Evolutionary conservation across 2,113 vertebrate species (phyloP), one percentile per base, ranked within the genome.

Genomic region (Monarcha castaneiventris): DNA sequence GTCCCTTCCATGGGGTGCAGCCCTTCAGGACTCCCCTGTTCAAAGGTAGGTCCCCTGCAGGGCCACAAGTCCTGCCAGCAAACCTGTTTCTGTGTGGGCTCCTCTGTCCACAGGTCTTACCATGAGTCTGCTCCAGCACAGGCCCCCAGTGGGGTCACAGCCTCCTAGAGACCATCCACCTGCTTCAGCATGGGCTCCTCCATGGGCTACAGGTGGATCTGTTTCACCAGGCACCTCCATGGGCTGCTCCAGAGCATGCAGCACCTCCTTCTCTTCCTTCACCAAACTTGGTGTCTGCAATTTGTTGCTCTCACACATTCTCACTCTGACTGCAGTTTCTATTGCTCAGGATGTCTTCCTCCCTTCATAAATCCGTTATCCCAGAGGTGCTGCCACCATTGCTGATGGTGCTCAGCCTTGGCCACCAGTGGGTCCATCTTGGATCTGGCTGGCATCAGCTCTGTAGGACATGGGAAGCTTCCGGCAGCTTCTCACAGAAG

Each of bases 371-470:
- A 52, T 21, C 16, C 4, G 1, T 30, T 41, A 39, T 15, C n/a
- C 13, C 16, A 68, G 61, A 46, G 23, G 11, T n/a, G n/a, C n/a
- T 23, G 6, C 29, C 18, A 39, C 23, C 11, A 5, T 1, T 33
- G 13, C 44, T 52, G 61, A 25, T 17, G 61, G 12, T 44, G 43
- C 25, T 35, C 59, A 56, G 44, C 23, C 44, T 74, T 44, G 59
- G 7, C 8, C 11, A 52, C 6, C 1, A 1, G 15, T 4, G 7
- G 8, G 26, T 56, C n/a, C 0, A 0, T 27, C 67, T 27, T 25
- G 22, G 13, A 75, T 33, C 25, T 4, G 7, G 25, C 29, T 75
- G 62, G 13, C 6, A 41, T 4, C 1, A 1, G 21, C 21, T 61
- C 46, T 54, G 30, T n/a, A 1, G 18, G n/a, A 61, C 16, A 39